These are phyloP conservation scores for Rhinella marina DNA, from an alignment of 2,797 vertebrate genomes.

Conservation along the genomic window DNA sequence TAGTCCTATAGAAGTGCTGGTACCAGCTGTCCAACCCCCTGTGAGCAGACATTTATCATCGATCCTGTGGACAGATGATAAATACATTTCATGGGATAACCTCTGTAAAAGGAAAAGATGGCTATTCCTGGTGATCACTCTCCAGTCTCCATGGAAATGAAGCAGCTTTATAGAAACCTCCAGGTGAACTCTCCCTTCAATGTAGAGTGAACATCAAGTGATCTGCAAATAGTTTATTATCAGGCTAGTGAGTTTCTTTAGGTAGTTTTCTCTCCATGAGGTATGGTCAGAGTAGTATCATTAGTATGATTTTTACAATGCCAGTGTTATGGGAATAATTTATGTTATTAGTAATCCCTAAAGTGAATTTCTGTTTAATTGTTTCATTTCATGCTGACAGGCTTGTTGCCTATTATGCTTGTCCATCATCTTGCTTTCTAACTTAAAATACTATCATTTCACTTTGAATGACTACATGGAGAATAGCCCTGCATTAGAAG, in stretches of 20 bases:
- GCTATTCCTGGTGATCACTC: not conserved
- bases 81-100: not conserved
- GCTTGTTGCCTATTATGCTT: not conserved
- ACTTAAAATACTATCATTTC: not conserved
- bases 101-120: not conserved
- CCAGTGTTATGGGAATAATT: not conserved
- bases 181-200: not conserved
- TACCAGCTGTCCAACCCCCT: too few relatives aligned
- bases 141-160: not conserved
- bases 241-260: too few relatives aligned
- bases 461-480: not conserved
- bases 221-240: too few relatives aligned
- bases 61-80: too few relatives aligned
- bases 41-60: too few relatives aligned
- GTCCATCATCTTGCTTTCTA: not conserved
- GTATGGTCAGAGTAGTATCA: too few relatives aligned
- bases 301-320: too few relatives aligned
- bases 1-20: too few relatives aligned
- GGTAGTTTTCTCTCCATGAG: too few relatives aligned
- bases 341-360: not conserved
- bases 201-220: not conserved
- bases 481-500: not conserved
- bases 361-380: not conserved
- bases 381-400: not conserved
- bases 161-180: not conserved